Conservation (phyloP, 2,113 vertebrate genomes). For the Andinoacara biseriatus region DNA sequence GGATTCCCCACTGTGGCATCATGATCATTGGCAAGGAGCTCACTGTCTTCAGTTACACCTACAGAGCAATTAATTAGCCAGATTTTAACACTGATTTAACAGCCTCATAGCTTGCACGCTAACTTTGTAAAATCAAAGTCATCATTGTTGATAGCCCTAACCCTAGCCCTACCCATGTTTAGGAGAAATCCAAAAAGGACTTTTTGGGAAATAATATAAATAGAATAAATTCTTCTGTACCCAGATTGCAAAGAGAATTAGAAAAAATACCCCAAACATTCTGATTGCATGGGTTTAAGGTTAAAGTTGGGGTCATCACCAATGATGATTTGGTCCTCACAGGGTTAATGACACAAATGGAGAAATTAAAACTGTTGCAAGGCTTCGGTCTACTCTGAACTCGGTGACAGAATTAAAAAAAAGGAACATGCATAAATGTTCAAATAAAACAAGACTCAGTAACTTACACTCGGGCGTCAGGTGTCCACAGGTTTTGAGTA, state of each 20-base stretch:
- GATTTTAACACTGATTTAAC: background rate
- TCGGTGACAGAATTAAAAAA: background rate
- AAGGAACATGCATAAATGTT: background rate
- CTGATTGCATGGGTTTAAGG: background rate
- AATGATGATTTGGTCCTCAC: background rate
- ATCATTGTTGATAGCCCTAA: background rate
- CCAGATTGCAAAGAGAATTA: background rate
- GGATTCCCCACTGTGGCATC: slow-evolving; percentile 33
- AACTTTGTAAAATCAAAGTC: background rate
- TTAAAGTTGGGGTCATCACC: background rate
- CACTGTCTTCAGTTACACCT: slow-evolving; percentile 58
- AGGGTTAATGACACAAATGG: background rate
- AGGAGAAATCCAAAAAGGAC: background rate
- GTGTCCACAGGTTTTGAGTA: slow-evolving; percentile 25
- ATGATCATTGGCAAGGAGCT: slow-evolving; percentile 41
- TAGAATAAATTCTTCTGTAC: background rate
- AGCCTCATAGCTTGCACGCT: background rate
- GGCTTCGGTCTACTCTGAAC: background rate
- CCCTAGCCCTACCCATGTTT: background rate
- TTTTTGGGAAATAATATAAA: background rate
- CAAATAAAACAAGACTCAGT: background rate
- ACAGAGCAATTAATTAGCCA: background rate
- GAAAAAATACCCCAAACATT: no score
- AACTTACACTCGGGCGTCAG: slow-evolving; percentile 44
- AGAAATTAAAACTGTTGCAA: background rate